Evolutionary conservation across 2,888 invertebrate genomes (phyloP), one percentile per base, ranked within the genome.

Genomic region (Lepidonotus clava): DNA sequence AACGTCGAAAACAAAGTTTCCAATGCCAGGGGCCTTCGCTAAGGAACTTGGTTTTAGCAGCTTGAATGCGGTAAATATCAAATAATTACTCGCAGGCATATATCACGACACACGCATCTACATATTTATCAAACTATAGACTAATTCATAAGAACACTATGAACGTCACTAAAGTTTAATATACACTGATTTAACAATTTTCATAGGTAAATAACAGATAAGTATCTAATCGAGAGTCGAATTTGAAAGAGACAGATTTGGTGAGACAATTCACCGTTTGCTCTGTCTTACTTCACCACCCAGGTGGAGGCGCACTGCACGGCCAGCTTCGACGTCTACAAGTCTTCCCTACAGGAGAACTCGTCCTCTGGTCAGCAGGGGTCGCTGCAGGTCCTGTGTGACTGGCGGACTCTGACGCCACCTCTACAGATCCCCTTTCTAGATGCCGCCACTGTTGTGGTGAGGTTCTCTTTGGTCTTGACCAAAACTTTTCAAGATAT

Each of bases 401-500:
- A 86, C 21, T 86, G 86, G 86, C 28, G 71, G 6, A 71, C 36
- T 24, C 40, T 77, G 4, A 53, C 76, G 0, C 41, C 28, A 28
- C 56, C 71, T 1, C 24, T 86, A 36, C 76, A 86, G 28, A 53
- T n/a, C 32, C 86, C 86, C 11, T 71, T 32, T 11, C 51, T 86
- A 34, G 77, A 77, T 61, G 76, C 86, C 0, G 67, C 18, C 51
- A 86, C 86, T 21, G 34, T 77, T 34, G 86, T 86, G 53, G 86
- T 86, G 6, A 77, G 77, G n/a, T 46, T 46, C 8, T 8, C 46
- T 11, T 46, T n/a, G n/a, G n/a, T n/a, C n/a, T n/a, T n/a, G n/a
- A n/a, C n/a, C n/a, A n/a, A n/a, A n/a, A n/a, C n/a, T n/a, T n/a
- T n/a, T n/a, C n/a, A n/a, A n/a, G n/a, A n/a, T n/a, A n/a, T n/a